Evolutionary conservation across 1,140 invertebrate genomes (phyloP).

Genomic region (Nomia melanderi): DNA sequence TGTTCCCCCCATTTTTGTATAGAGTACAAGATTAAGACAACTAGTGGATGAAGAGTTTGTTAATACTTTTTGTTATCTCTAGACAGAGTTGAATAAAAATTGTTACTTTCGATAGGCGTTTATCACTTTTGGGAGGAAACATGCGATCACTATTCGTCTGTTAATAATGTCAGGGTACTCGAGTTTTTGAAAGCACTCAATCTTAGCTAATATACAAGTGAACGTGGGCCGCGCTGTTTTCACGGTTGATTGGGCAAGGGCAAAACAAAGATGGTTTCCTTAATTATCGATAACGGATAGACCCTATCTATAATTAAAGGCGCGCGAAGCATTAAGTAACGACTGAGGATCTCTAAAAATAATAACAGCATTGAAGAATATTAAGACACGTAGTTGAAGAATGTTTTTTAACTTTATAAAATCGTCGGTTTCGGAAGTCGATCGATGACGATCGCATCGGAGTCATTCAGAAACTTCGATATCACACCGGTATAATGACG

Average conservation of each 20-base stretch:
- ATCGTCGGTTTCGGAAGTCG: no score
- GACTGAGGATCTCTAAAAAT: not conserved
- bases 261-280: not conserved
- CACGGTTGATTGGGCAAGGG: not conserved
- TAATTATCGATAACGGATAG: constrained; percentile 35
- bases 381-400: not conserved
- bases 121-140: not conserved
- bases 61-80: constrained; percentile 13
- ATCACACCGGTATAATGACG: not conserved
- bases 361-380: not conserved
- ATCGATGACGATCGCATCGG: no score
- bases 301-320: constrained; percentile 30
- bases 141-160: not conserved
- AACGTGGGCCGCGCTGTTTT: not conserved
- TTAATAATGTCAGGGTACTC: not conserved
- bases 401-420: not conserved
- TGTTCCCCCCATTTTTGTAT: not conserved
- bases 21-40: not conserved
- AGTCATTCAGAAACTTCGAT: no score
- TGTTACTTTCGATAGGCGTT: not conserved
- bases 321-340: no score
- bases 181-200: no score
- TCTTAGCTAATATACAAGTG: not conserved
- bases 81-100: not conserved
- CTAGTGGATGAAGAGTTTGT: constrained; percentile 17